A percentile compares a stretch with the other conserved stretches of the same genome.
These are phyloP conservation scores for Mormoops blainvillei DNA, from an alignment of 2,113 vertebrate species.

Conservation along the genomic window DNA sequence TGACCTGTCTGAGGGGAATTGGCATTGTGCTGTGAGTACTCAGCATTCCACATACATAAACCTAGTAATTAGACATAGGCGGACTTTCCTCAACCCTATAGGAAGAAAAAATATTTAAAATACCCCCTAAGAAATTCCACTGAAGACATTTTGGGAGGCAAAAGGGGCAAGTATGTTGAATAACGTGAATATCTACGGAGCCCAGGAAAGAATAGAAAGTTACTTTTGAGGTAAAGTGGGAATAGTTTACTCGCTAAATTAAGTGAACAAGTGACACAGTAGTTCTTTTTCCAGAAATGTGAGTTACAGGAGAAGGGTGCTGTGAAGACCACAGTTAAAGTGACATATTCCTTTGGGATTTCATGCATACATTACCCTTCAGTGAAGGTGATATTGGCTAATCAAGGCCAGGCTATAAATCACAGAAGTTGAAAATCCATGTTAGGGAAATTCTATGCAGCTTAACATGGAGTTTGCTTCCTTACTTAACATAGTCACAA, in stretches of 20 bases:
- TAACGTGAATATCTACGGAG: neutral
- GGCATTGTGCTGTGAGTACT: slow-evolving; percentile 9
- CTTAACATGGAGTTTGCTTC: neutral
- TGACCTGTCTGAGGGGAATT: slow-evolving; percentile 53
- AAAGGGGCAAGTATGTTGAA: neutral
- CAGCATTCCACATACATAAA: slow-evolving; percentile 11
- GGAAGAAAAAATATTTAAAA: slow-evolving; percentile 29
- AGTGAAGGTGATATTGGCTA: neutral
- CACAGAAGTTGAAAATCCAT: neutral
- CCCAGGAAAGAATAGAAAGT: neutral
- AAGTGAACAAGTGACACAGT: neutral
- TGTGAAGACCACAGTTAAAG: neutral
- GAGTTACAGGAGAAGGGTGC: neutral
- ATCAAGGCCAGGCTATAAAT: neutral
- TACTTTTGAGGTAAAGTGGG: neutral
- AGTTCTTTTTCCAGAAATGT: neutral
- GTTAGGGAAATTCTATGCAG: neutral
- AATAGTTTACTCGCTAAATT: neutral
- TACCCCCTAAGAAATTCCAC: neutral
- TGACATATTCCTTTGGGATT: neutral
- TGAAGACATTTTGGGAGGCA: neutral
- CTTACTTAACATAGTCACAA: neutral
- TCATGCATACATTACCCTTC: neutral
- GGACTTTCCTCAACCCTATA: neutral
- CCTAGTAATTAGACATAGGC: neutral